phyloP scores from a whole-genome alignment of 2,888 invertebrate species.

The Platypus cylindrus region DNA sequence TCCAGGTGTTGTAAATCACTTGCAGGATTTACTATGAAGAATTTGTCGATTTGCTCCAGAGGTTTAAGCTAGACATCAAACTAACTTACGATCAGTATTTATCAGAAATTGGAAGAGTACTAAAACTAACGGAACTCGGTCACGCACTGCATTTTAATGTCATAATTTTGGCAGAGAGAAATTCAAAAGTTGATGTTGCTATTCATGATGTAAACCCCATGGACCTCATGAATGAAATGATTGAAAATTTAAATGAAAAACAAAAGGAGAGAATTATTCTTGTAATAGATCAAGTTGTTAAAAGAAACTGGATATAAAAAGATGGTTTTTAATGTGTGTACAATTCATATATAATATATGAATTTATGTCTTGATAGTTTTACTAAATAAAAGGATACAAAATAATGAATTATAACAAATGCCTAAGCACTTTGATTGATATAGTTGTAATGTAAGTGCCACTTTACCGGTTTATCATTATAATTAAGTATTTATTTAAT shows the following conservation, averaged over 20 bases:
- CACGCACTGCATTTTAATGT: constrained; percentile 4
- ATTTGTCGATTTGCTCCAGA: not conserved
- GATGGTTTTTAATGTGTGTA: no score
- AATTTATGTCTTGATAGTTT: no score
- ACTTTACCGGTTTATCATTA: no score
- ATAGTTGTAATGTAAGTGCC: no score
- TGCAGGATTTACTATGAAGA: constrained; percentile 5
- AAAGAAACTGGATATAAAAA: constrained; percentile 6
- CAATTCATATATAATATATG: no score
- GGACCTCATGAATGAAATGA: constrained; percentile 3
- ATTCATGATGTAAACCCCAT: constrained; percentile 2
- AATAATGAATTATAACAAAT: no score
- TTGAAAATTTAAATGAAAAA: constrained; percentile 1
- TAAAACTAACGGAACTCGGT: not conserved
- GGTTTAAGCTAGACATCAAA: constrained; percentile 1
- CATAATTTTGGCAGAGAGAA: constrained; percentile 5
- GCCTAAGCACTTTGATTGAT: no score
- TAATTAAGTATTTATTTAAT: no score
- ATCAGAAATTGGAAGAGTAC: constrained; percentile 1
- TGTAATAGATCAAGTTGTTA: not conserved
- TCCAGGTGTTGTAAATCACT: no score
- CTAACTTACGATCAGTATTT: constrained; percentile 5
- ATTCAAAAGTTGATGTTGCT: not conserved
- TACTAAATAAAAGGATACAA: no score
- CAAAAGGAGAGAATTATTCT: constrained; percentile 2